Percentiles rank a stretch among this genome's conserved stretches.
Conservation (phyloP, 1,140 invertebrate genomes). For the Yoshiicerus persimilis region DNA sequence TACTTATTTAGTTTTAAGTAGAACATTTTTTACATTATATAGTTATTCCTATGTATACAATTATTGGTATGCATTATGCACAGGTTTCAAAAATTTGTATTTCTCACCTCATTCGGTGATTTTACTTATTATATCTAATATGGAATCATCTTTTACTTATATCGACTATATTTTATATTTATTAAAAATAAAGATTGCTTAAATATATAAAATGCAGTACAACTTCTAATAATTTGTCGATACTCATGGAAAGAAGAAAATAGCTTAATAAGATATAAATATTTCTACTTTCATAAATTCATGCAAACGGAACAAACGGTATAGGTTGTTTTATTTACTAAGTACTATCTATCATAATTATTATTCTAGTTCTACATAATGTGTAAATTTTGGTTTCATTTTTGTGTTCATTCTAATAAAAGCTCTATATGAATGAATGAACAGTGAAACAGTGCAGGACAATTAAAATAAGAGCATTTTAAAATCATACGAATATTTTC, state of each 20-base stretch:
- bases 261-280: background rate
- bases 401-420: background rate
- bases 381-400: background rate
- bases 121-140: background rate
- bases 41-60: background rate
- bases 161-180: background rate
- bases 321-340: background rate
- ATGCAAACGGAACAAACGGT: background rate
- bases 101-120: background rate
- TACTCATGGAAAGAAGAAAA: background rate
- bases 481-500: background rate
- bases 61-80: background rate
- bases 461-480: background rate
- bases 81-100: background rate
- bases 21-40: background rate
- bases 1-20: background rate
- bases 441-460: background rate
- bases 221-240: background rate
- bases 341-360: background rate
- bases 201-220: slow-evolving; percentile 4
- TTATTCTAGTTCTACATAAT: background rate
- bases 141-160: background rate
- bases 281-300: background rate
- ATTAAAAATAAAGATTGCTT: slow-evolving; percentile 19
- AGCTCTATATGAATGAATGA: background rate